Evolutionary conservation across 2,113 vertebrate species (phyloP), one percentile per base, ranked within the genome.

Genomic region (Vicugna pacos): DNA sequence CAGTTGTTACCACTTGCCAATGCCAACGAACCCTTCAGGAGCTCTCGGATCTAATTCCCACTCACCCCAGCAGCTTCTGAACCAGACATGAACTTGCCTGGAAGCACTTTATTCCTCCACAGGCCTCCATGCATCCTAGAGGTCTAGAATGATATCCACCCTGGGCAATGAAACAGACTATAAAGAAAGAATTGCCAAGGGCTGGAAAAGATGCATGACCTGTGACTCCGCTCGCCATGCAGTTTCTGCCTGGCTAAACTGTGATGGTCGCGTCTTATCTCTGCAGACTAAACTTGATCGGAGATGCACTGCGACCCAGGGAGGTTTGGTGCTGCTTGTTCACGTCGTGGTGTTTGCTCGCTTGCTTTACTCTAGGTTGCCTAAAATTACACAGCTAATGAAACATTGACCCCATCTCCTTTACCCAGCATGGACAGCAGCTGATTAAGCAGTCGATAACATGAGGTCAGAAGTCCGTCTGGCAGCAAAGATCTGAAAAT

Each of bases 351-450:
- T 15, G 20, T 75, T 62, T 6, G n/a, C 54, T 65, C 5, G 15
- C 62, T 46, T 26, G 60, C 79, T 77, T 50, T 70, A 9, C 42
- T 32, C 84, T 6, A 76, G 72, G 77, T 46, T 73, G 35, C 83
- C 80, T 46, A 83, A 83, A 38, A 70, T 82, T 24, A 76, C 42
- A 96, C 76, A 93, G 54, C 87, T 19, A 56, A 84, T 20, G 64
- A 60, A 83, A 48, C 52, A 69, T 80, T 17, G 58, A 70, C 42
- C 10, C 62, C 8, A 64, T 16, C 30, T 12, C n/a, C 81, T 76
- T 77, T 48, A 5, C 0, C 1, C 22, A n/a, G 62, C 87, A 3
- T 0, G 65, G 54, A 38, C 64, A 87, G 87, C 16, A 52, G 62
- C 89, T 50, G 73, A 60, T 35, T 16, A 65, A 76, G 75, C 6